Base-by-base conservation (phyloP, 2,797 vertebrate genomes). In the Sebastes steindachneri region DNA sequence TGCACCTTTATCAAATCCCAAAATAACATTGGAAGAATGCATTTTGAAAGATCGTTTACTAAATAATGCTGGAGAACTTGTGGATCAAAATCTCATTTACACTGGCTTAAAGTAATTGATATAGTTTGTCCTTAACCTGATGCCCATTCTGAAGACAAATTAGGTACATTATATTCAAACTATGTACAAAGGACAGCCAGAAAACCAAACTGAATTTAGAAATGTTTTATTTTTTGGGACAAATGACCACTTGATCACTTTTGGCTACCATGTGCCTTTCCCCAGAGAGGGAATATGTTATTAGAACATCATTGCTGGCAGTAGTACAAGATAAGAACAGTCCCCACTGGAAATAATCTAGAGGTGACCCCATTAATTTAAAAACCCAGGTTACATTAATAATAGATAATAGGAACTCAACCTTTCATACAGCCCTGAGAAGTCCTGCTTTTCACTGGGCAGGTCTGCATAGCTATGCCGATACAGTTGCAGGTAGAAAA, bases 181-280 rank as follows among this genome's bases (percentile, higher is more conserved):
- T 11, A 6, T 4, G 1, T 3, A 68, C 3, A 73, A 85, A 86
- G 11, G 3, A 84, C 57, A 21, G 48, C 26, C 63, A 84, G 51
- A 76, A 79, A 87, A 60, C 55, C 28, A 81, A 83, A 83, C 1
- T 31, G 0, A 31, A 59, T 63, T 58, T 48, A 15, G 1, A 67
- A 31, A 5, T 0, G 2, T 64, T 91, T 89, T 88, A 82, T 86
- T 87, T 35, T 41, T 31, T 55, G 0, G 21, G 23, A 68, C 28
- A n/a, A 72, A 71, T 54, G 19, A 58, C 54, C 55, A 66, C 54
- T 21, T 48, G 1, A 19, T 64, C 9, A 31, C 0, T 51, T 29
- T 25, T 33, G 15, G 48, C 23, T 6, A 6, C 11, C 1, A 33
- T 21, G 23, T 28, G 4, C 1, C 17, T 48, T 11, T 41, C 17